Evolutionary conservation across 2,888 invertebrate species (phyloP).

Genomic region (Heteromyza rotundicornis): DNA sequence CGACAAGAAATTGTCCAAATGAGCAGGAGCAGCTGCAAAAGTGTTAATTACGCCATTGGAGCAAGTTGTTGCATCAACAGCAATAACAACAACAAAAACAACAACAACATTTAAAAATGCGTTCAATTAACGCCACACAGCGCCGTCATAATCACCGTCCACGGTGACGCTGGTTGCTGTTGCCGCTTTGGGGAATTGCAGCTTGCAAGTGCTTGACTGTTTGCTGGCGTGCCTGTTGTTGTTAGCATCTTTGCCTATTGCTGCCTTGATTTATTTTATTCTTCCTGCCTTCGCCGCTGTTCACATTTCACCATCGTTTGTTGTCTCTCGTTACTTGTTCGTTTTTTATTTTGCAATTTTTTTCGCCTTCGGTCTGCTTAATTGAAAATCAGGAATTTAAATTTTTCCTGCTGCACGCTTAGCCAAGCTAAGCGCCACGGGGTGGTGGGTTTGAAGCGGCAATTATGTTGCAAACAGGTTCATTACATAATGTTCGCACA

Average conservation of each 20-base stretch:
- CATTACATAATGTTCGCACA: conserved; percentile 21
- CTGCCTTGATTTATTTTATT: conserved; percentile 15
- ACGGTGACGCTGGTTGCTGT: neutral
- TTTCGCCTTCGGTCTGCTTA: neutral
- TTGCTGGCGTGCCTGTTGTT: neutral
- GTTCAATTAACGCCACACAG: conserved; percentile 1
- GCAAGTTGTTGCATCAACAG: conserved; percentile 16
- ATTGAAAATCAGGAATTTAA: conserved; percentile 23
- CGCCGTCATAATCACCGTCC: neutral
- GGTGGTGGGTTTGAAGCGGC: neutral
- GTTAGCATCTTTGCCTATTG: neutral
- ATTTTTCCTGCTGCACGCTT: conserved; percentile 1
- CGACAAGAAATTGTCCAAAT: neutral
- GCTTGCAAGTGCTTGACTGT: too few relatives aligned
- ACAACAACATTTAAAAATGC: neutral
- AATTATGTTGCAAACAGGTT: conserved; percentile 7
- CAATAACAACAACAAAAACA: neutral
- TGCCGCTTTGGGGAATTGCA: too few relatives aligned
- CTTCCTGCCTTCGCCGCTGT: conserved; percentile 11
- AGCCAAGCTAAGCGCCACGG: neutral
- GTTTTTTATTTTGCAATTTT: conserved; percentile 1
- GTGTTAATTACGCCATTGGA: conserved; percentile 34
- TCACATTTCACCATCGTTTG: neutral
- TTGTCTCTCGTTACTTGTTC: neutral
- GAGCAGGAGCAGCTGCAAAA: conserved; percentile 30